Evolutionary conservation across 2,888 invertebrate genomes (phyloP).

Genomic region (Deilephila porcellus): DNA sequence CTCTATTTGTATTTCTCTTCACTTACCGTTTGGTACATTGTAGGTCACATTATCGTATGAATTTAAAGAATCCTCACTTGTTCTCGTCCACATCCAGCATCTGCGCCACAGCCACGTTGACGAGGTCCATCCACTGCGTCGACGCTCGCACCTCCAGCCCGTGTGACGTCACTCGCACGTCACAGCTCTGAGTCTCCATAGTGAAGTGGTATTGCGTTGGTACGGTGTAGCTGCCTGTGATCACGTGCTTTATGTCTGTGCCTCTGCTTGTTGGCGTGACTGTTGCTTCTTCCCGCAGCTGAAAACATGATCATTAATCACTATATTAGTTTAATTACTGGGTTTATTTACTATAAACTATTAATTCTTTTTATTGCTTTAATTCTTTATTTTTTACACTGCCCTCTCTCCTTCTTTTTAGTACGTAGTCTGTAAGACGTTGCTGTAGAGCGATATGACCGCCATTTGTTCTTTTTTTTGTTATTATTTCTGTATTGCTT

Average conservation of each 20-base stretch:
- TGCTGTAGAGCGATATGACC: no score
- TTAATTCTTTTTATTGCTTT: no score
- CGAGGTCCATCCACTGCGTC: slow-evolving; percentile 87
- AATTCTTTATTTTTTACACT: no score
- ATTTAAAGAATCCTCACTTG: slow-evolving; percentile 69
- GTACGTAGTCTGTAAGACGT: no score
- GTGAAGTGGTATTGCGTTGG: slow-evolving; percentile 90
- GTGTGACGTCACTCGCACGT: slow-evolving; percentile 51
- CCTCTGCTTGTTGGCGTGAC: slow-evolving; percentile 66
- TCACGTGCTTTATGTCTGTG: slow-evolving; percentile 72
- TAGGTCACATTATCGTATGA: not conserved
- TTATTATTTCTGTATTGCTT: no score
- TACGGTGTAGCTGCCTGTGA: slow-evolving; percentile 83
- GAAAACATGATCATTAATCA: not conserved
- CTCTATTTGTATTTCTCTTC: no score
- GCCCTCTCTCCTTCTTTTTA: no score
- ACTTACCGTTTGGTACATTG: no score
- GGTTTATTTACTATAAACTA: no score
- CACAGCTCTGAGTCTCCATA: slow-evolving; percentile 89
- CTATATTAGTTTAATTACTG: no score
- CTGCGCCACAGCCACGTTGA: slow-evolving; percentile 83
- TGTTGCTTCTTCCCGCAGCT: slow-evolving; percentile 67
- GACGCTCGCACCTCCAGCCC: slow-evolving; percentile 74
- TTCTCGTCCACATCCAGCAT: slow-evolving; percentile 84
- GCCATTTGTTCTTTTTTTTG: no score